Evolutionary conservation across 2,113 vertebrate species (phyloP), one percentile per base, ranked within the genome.

Genomic region (Pedetes capensis): DNA sequence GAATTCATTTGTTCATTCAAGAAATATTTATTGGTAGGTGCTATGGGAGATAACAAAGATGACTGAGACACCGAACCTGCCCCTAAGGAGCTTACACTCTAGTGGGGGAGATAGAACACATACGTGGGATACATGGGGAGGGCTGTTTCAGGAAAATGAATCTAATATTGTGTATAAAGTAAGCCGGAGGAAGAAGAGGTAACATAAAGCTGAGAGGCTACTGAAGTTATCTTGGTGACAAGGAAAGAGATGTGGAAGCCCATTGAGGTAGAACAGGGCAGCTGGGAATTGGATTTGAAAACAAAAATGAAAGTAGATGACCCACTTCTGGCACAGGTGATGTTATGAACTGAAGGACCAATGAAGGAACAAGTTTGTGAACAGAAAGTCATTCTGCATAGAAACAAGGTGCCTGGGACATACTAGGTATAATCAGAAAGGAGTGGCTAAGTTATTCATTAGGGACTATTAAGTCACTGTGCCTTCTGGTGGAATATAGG

Each of bases 31-130:
- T 97, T 97, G 88, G 87, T 87, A 84, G 94, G 42, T 75, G 42
- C 92, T 95, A 29, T 9, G 80, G 64, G 59, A 78, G 69, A 78
- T 95, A 95, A 87, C 97, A 97, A 63, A 79, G 94, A 68, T 11
- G 94, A 95, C 84, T 89, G 83, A 12, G 68, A 93, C 83, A 92
- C 84, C 89, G 92, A 87, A 27, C 97, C 95, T 97, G 95, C 96
- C 93, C 94, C 18, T 53, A 34, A 76, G 68, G 95, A 86, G 95
- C 96, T 97, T 96, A 97, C 97, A 97, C 93, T 97, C 96, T 97
- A 95, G 13, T 0, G 6, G 84, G 68, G 69, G 71, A 80, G 88
- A 94, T 1, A 84, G 81, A 64, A 83, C 68, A 89, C 90, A 17
- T 0, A 39, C 53, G 49, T 32, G 51, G 66, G 88, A 34, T 87